Conservation (phyloP, 2,888 invertebrate species). For the Leptothorax acervorum region DNA sequence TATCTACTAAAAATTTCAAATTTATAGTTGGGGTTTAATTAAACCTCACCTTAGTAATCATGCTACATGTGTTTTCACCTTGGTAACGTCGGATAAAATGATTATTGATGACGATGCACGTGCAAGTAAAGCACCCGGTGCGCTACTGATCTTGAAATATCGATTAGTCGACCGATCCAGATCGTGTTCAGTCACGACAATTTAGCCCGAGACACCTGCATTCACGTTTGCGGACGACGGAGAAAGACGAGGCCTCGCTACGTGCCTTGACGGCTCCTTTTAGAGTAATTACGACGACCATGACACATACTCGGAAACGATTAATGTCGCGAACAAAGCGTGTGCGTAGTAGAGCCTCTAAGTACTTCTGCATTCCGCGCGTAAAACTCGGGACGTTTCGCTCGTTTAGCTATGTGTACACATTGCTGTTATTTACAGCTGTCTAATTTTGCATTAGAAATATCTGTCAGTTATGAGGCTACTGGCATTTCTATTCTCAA, state of each 20-base stretch:
- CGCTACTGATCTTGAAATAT: conserved; percentile 70
- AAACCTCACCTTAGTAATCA: neutral
- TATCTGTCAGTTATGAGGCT: neutral
- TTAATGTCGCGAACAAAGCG: conserved; percentile 8
- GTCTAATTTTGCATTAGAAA: neutral
- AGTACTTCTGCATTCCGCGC: neutral
- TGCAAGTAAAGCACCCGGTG: conserved; percentile 63
- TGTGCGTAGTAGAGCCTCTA: neutral
- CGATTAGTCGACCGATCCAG: conserved; percentile 66
- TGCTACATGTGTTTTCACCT: neutral
- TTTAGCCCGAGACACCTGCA: conserved; percentile 59
- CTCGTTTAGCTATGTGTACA: neutral
- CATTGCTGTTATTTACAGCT: neutral
- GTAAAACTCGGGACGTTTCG: neutral
- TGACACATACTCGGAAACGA: conserved; percentile 60
- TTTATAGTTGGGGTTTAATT: neutral
- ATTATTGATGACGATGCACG: conserved; percentile 37
- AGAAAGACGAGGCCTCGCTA: conserved; percentile 26
- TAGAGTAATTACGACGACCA: conserved; percentile 63
- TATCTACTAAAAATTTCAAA: neutral
- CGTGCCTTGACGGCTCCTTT: conserved; percentile 66
- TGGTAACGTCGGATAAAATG: neutral
- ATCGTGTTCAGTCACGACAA: conserved; percentile 47
- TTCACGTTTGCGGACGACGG: conserved; percentile 47
- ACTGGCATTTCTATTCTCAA: neutral